Evolutionary conservation across 2,797 vertebrate genomes (phyloP).

Genomic region (Aldrovandia affinis): DNA sequence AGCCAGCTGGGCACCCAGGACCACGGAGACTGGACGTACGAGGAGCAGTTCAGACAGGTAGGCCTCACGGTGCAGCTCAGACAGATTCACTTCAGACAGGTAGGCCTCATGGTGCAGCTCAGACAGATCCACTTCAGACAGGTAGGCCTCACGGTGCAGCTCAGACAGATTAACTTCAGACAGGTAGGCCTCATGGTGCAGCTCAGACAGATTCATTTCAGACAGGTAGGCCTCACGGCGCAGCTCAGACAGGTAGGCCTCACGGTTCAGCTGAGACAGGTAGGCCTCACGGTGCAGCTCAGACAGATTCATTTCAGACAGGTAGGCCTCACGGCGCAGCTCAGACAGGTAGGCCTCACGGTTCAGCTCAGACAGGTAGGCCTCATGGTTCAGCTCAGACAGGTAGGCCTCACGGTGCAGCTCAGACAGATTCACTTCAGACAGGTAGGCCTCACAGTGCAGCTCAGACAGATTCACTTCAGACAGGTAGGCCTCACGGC

Average conservation of each 20-base stretch:
- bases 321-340: not conserved
- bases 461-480: conserved; percentile 99
- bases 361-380: conserved; percentile 88
- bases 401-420: conserved; percentile 62
- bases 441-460: conserved; percentile 48
- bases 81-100: too few species aligned
- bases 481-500: not conserved
- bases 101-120: conserved; percentile 73
- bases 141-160: conserved; percentile 69
- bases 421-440: conserved; percentile 95
- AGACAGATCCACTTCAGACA: too few species aligned
- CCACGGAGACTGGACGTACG: conserved; percentile 96
- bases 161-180: too few species aligned
- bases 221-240: conserved; percentile 68
- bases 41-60: conserved; percentile 98
- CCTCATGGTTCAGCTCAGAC: too few species aligned
- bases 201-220: too few species aligned
- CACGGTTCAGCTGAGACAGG: conserved; percentile 85
- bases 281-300: conserved; percentile 75
- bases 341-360: too few species aligned
- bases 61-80: not conserved
- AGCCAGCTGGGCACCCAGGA: conserved; percentile 78
- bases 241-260: too few species aligned
- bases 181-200: conserved; percentile 72
- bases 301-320: too few species aligned